Evolutionary conservation across 1,140 invertebrate genomes (phyloP).

Genomic region (Apocrypta bakeri): DNA sequence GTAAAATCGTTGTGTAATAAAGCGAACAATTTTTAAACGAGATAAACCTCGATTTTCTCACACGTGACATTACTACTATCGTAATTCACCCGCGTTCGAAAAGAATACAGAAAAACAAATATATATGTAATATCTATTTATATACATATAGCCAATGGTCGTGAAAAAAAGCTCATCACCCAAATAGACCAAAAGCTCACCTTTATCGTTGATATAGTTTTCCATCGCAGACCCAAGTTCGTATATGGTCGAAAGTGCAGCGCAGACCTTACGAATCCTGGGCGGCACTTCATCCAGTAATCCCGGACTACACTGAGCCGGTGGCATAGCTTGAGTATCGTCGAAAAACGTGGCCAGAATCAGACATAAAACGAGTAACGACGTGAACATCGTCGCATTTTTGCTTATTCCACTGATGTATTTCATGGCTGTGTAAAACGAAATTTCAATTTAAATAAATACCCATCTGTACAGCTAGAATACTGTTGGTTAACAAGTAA

Average conservation of each 20-base stretch:
- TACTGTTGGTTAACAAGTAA: too few species aligned
- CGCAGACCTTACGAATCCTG: constrained; percentile 75
- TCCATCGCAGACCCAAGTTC: constrained; percentile 75
- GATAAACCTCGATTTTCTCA: too few species aligned
- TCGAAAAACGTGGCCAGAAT: constrained; percentile 56
- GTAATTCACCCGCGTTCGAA: too few species aligned
- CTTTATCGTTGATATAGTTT: constrained; percentile 74
- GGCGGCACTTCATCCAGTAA: constrained; percentile 75
- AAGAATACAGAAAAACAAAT: too few species aligned
- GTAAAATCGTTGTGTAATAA: too few species aligned
- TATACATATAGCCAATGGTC: too few species aligned
- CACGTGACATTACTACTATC: too few species aligned
- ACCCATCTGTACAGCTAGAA: too few species aligned
- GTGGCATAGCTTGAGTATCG: constrained; percentile 65
- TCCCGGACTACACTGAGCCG: constrained; percentile 75
- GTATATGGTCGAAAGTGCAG: constrained; percentile 74
- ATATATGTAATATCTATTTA: too few species aligned
- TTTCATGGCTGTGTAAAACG: constrained; percentile 67
- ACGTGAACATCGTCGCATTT: constrained; percentile 49
- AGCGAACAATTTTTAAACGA: too few species aligned
- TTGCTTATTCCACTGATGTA: constrained; percentile 39
- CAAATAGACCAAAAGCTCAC: constrained; percentile 53
- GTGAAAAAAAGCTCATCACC: too few species aligned
- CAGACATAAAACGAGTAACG: constrained; percentile 59
- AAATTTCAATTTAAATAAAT: too few species aligned